phyloP scores from a whole-genome alignment of 1,140 invertebrate species.

The Coenobita brevimanus region DNA sequence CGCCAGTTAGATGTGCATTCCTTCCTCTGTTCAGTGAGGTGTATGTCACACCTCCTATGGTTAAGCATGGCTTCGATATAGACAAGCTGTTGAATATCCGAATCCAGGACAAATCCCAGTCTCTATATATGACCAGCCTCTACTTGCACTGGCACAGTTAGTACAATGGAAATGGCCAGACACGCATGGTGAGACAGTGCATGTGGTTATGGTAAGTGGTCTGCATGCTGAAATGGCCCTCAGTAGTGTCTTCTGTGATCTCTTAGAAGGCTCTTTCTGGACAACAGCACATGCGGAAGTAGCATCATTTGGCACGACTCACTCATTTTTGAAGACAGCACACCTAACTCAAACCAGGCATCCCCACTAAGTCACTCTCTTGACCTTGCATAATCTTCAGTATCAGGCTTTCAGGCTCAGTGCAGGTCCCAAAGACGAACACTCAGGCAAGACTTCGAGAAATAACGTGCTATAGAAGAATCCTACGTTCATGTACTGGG shows the following conservation, averaged over 20 bases:
- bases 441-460: not conserved
- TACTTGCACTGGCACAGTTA: slow-evolving; percentile 6
- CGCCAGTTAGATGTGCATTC: not conserved
- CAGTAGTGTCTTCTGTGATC: slow-evolving; percentile 10
- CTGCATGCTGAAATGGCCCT: slow-evolving; percentile 18
- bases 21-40: slow-evolving; percentile 20
- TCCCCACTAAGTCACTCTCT: not conserved
- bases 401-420: not conserved
- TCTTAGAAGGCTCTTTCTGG: slow-evolving; percentile 18
- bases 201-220: slow-evolving; percentile 17
- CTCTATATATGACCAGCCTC: slow-evolving; percentile 13
- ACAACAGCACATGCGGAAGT: not conserved
- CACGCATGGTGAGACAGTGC: too few relatives aligned
- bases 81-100: not conserved
- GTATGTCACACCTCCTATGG: not conserved
- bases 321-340: too few relatives aligned
- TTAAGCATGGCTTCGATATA: slow-evolving; percentile 33
- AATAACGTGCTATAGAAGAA: not conserved
- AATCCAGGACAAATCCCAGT: slow-evolving; percentile 26
- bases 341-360: slow-evolving; percentile 15
- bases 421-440: not conserved
- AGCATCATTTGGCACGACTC: not conserved
- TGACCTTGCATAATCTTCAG: too few relatives aligned
- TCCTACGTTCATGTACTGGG: slow-evolving; percentile 36
- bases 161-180: too few relatives aligned